Base-by-base conservation (phyloP, 2,888 invertebrate genomes). In the Tenthredo amoena region DNA sequence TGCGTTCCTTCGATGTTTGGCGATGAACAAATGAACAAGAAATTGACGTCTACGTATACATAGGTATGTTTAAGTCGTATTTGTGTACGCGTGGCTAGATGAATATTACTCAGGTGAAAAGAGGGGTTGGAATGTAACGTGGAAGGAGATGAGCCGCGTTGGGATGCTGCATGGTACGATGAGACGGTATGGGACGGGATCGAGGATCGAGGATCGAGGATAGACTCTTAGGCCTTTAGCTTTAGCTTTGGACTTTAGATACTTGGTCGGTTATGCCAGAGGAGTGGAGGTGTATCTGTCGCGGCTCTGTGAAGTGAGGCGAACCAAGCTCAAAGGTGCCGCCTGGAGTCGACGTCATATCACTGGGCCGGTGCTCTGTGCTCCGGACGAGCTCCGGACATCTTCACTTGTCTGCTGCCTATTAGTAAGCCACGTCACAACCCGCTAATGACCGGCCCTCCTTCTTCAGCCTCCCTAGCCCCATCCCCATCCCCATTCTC, bases 401-500 rank as follows among this genome's bases (percentile, higher is more conserved):
- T 92, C 91, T 91, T 91, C 90, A 89, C 91, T 91, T 91, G 91
- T 89, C 90, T 89, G 87, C 87, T 91, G 90, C 91, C 91, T 92
- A 92, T 92, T 93, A 91, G 91, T 90, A 89, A 91, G 87, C 89
- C 89, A 90, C 91, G 89, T 91, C 91, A 90, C 89, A 90, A 91
- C 88, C 90, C 88, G 90, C 91, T 92, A 92, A 92, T 92, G 90
- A 92, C 89, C 89, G 88, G 85, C 87, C 88, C 87, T 86, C 87
- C 86, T 71, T 85, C 77, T 81, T 74, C 68, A 87, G 86, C 79
- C 86, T 85, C 74, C 86, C n/a, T n/a, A n/a, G n/a, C n/a, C n/a
- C 84, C 68, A 82, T 85, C 84, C 81, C 50, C 37, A 43, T 26
- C 86, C 79, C n/a, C 55, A 58, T 31, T 1, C 62, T 12, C 47